Base-by-base conservation (phyloP, 2,113 vertebrate species). In the Corythornis cristatus region DNA sequence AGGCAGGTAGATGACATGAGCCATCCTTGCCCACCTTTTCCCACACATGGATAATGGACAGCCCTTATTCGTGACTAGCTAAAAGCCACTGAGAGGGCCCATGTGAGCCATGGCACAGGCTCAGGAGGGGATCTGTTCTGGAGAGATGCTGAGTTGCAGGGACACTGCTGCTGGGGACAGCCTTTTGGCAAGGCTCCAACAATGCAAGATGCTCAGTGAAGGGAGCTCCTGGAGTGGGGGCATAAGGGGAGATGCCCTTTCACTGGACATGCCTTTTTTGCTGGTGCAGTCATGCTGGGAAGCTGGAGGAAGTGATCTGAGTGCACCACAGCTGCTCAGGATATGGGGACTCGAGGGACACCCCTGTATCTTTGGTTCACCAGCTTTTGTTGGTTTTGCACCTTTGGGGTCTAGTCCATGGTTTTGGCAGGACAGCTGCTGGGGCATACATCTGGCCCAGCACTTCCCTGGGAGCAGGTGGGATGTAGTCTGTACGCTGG, bases 31-130 rank as follows among this genome's bases (percentile, higher is more conserved):
- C 12, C 12, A 8, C 6, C 15, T 83, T 79, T 73, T 42, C 42
- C 56, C 16, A 14, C 0, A 1, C 15, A 35, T 13, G 0, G 0
- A 6, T 68, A 83, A 68, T 37, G 37, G 37, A 37, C 6, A 4
- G 53, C 40, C 60, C 56, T 57, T 3, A 4, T 18, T 23, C 35
- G 10, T 6, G 4, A 25, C 16, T 51, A 80, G 45, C 50, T 5
- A 7, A 80, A 90, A 95, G 26, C n/a, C 54, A 15, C 5, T 0
- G 3, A 64, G 35, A 62, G n/a, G 31, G 29, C 6, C 0, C 0
- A 0, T 0, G 1, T 40, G 26, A 26, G 42, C 28, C 66, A 68
- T 2, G 4, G 19, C 19, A 3, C 0, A 2, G 64, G 26, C 40
- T 66, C 21, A 25, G 40, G 15, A 54, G 5, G 17, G 25, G n/a